Conservation (phyloP, 2,797 vertebrate species). For the Poeciliopsis turneri region DNA sequence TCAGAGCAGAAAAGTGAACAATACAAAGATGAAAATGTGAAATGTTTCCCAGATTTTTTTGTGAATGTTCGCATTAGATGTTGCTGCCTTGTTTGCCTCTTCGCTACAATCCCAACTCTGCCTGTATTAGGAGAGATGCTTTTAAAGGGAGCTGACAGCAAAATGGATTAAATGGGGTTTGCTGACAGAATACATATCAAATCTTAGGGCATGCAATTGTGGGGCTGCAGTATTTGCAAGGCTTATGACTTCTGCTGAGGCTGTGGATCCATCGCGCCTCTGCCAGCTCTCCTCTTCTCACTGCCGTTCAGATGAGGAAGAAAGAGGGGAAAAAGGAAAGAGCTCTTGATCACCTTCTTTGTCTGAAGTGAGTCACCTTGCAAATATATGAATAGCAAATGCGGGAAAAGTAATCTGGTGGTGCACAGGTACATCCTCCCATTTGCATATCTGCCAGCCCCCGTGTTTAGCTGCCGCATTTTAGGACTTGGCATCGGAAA, state of each 20-base stretch:
- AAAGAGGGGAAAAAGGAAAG: conserved; percentile 47
- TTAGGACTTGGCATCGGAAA: conserved; percentile 67
- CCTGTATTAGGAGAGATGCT: conserved; percentile 60
- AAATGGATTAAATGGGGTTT: conserved; percentile 82
- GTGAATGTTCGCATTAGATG: conserved; percentile 51
- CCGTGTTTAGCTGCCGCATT: conserved; percentile 73
- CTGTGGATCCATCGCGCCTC: conserved; percentile 74
- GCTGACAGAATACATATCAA: conserved; percentile 82
- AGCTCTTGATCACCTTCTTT: conserved; percentile 85
- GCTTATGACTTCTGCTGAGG: conserved; percentile 79
- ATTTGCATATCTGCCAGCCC: conserved; percentile 85
- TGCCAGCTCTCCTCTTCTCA: conserved; percentile 58
- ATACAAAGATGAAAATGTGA: conserved; percentile 19
- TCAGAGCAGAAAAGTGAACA: conserved; percentile 17
- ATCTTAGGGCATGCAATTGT: conserved; percentile 75
- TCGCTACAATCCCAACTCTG: conserved; percentile 56
- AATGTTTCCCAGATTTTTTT: conserved; percentile 36
- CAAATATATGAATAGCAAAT: conserved; percentile 89
- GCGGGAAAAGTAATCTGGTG: conserved; percentile 84
- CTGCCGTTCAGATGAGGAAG: conserved; percentile 48
- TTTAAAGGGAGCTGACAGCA: conserved; percentile 76
- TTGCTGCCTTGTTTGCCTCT: conserved; percentile 57
- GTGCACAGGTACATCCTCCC: conserved; percentile 72
- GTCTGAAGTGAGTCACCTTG: conserved; percentile 88
- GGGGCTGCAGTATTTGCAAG: conserved; percentile 71